Percentiles rank a stretch among this genome's conserved stretches.
These are phyloP conservation scores for Sepiola atlantica DNA, from an alignment of 2,888 invertebrate genomes.

Conservation along the genomic window DNA sequence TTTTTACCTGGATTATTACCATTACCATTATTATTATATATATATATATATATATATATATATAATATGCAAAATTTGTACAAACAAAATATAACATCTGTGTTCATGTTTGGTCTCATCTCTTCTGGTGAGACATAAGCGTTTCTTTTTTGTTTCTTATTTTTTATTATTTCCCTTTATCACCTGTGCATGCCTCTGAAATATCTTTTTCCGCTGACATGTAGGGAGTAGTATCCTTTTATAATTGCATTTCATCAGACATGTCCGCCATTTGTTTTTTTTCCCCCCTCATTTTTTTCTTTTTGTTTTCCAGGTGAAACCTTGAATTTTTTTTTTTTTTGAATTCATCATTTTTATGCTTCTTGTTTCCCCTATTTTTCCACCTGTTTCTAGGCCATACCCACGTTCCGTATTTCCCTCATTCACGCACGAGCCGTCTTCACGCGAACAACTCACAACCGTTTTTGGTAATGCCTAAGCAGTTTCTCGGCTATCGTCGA, in stretches of 20 bases:
- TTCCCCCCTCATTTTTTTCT: background rate
- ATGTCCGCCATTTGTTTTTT: background rate
- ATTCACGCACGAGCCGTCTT: slow-evolving; percentile 42
- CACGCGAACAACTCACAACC: slow-evolving; percentile 45
- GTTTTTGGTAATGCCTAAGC: slow-evolving; percentile 45
- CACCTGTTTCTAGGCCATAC: slow-evolving; percentile 38
- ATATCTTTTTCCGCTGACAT: background rate
- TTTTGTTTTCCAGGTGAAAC: background rate
- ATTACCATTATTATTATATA: too few species aligned
- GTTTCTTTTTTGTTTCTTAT: too few species aligned
- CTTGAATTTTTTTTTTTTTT: background rate
- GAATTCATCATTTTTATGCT: background rate
- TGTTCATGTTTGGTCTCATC: too few species aligned
- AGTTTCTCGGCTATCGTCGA: slow-evolving; percentile 45
- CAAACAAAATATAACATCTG: too few species aligned
- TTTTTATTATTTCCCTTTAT: background rate
- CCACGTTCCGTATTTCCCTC: slow-evolving; percentile 40
- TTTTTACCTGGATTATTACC: too few species aligned
- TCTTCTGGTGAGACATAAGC: too few species aligned
- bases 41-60: too few species aligned
- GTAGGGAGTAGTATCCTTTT: too few species aligned
- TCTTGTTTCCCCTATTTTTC: slow-evolving; percentile 40
- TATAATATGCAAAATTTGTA: too few species aligned
- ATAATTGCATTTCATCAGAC: too few species aligned
- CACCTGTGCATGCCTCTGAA: background rate